Evolutionary conservation across 2,797 vertebrate genomes (phyloP).

Genomic region (Zenarchopterus dispar): DNA sequence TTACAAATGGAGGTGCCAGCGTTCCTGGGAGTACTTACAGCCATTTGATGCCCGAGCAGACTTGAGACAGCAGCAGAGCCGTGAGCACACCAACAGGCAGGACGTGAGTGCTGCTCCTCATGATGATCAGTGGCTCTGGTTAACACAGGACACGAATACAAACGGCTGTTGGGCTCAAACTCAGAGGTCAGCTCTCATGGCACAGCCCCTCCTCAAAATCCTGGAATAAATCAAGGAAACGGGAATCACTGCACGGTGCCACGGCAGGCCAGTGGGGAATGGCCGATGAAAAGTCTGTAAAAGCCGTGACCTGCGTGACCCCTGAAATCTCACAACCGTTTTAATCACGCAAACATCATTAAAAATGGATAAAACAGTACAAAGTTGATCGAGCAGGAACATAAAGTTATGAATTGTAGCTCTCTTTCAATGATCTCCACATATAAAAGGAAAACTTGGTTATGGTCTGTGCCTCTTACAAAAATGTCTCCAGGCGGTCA

Average conservation of each 20-base stretch:
- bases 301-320: not conserved
- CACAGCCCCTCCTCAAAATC: conserved; percentile 50
- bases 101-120: conserved; percentile 84
- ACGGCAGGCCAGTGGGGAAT: not conserved
- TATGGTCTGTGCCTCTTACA: not conserved
- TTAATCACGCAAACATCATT: not conserved
- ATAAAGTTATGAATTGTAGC: no score
- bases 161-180: conserved; percentile 45
- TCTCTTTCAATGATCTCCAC: no score
- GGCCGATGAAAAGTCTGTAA: not conserved
- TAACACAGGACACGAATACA: conserved; percentile 56
- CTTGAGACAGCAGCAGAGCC: conserved; percentile 88
- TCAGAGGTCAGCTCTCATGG: conserved; percentile 74
- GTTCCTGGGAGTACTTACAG: conserved; percentile 87
- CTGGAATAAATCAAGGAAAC: conserved; percentile 49
- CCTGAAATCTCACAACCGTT: not conserved
- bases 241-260: not conserved
- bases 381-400: no score
- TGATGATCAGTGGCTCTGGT: conserved; percentile 67
- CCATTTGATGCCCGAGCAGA: conserved; percentile 97
- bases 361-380: not conserved
- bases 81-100: conserved; percentile 85
- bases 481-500: not conserved
- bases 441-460: not conserved
- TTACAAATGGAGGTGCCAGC: not conserved